Evolutionary conservation across 2,888 invertebrate genomes (phyloP).

Genomic region (Muscina levida): DNA sequence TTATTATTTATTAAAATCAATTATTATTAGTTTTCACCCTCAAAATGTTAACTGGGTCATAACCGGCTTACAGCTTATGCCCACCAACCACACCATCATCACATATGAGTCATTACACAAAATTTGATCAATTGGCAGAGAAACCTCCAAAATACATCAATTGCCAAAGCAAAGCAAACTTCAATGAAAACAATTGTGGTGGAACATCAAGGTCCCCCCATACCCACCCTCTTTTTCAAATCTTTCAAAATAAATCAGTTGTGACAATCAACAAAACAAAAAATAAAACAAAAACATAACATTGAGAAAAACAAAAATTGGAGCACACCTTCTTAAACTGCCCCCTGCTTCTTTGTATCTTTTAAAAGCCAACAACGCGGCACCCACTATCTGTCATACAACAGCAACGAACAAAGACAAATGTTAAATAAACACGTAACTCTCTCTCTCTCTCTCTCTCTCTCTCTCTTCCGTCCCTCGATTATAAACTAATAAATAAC

Average conservation of each 20-base stretch:
- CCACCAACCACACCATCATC: too few species aligned
- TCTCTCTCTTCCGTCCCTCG: neutral
- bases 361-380: too few species aligned
- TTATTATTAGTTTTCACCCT: too few species aligned
- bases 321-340: conserved; percentile 26
- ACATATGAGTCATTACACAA: conserved; percentile 3
- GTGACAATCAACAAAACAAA: too few species aligned
- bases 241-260: conserved; percentile 21
- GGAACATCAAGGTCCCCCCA: neutral
- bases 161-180: neutral
- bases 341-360: too few species aligned
- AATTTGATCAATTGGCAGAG: neutral
- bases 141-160: neutral
- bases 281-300: neutral
- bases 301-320: conserved; percentile 23
- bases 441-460: too few species aligned
- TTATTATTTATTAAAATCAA: too few species aligned
- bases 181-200: conserved; percentile 4
- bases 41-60: too few species aligned
- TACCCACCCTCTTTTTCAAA: too few species aligned
- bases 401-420: neutral
- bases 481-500: neutral
- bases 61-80: too few species aligned
- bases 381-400: neutral
- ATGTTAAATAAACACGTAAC: neutral